phyloP scores from a whole-genome alignment of 2,797 vertebrate genomes.

The Anableps anableps region DNA sequence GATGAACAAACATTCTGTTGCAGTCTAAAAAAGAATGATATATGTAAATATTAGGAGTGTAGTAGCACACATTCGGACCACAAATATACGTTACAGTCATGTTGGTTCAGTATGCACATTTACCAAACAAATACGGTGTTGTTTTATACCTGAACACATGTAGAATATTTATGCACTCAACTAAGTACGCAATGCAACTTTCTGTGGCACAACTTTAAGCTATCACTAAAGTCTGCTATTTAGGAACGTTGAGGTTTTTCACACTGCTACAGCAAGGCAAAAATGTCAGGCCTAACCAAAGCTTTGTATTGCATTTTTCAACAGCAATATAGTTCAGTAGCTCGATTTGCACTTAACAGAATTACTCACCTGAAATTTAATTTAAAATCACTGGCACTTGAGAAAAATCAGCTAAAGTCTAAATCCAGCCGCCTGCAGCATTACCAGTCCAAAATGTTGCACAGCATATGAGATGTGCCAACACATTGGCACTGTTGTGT shows the following conservation, averaged over 20 bases:
- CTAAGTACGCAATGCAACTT: background rate
- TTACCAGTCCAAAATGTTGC: background rate
- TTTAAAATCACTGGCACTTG: background rate
- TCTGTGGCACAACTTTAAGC: background rate
- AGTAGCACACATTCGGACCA: background rate
- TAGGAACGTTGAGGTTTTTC: background rate
- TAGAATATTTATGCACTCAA: background rate
- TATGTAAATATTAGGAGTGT: background rate
- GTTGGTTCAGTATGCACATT: background rate
- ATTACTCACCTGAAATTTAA: background rate
- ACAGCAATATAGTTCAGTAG: background rate
- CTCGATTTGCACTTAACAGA: background rate
- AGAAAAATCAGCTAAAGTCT: background rate
- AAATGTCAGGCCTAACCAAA: background rate
- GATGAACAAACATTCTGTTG: slow-evolving; percentile 9
- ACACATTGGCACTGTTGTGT: background rate
- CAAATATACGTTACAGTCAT: background rate
- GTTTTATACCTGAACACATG: background rate
- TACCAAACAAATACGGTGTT: background rate
- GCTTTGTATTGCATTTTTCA: background rate
- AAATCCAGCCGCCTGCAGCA: background rate
- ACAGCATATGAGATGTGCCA: background rate
- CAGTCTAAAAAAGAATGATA: background rate
- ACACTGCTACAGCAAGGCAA: background rate
- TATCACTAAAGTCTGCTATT: background rate